Percentiles rank a stretch among this genome's conserved stretches.
Conservation (phyloP, 1,140 invertebrate genomes). For the Lepidurus arcticus region DNA sequence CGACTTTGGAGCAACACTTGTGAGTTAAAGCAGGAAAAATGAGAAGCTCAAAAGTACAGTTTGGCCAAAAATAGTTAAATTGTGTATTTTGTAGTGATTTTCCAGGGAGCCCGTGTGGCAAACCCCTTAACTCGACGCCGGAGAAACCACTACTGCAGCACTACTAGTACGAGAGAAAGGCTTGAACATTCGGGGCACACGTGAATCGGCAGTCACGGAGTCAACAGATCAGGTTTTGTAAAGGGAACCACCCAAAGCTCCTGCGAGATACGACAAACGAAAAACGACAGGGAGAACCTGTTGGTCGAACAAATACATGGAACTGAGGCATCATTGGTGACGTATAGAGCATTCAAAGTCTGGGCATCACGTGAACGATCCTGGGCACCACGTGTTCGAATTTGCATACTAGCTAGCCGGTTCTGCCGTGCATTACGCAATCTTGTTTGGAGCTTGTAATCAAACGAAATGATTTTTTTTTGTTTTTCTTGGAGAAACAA, state of each 20-base stretch:
- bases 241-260: background rate
- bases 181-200: background rate
- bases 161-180: background rate
- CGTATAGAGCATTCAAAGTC: background rate
- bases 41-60: background rate
- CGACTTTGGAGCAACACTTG: background rate
- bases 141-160: background rate
- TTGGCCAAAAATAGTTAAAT: background rate
- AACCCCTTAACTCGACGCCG: background rate
- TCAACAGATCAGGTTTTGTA: background rate
- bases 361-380: conserved; percentile 8
- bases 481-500: background rate
- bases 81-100: background rate
- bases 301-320: background rate
- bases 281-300: background rate
- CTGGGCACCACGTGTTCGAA: background rate
- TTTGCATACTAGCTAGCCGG: background rate
- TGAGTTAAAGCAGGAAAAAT: background rate
- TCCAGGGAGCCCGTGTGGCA: background rate
- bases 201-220: background rate
- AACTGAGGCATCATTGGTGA: background rate
- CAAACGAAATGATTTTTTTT: no score
- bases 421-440: background rate
- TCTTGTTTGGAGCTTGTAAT: background rate
- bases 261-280: background rate